A percentile compares a stretch with the other conserved stretches of the same genome.
These are phyloP conservation scores for Emys orbicularis DNA, from an alignment of 2,797 vertebrate genomes.

Conservation along the genomic window DNA sequence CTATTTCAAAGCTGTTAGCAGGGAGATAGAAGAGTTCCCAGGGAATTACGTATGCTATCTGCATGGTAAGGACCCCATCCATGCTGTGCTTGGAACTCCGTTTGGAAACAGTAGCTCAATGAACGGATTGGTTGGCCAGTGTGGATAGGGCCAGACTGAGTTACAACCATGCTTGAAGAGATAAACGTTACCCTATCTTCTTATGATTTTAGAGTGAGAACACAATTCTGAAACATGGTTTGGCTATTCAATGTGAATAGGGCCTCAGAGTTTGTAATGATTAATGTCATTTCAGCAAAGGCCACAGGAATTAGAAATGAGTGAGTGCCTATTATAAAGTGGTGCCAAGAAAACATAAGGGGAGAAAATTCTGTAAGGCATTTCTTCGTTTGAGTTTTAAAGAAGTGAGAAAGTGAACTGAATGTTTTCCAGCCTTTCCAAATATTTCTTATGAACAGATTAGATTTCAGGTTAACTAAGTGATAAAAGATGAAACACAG, in stretches of 20 bases:
- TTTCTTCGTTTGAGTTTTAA: neutral
- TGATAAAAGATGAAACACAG: neutral
- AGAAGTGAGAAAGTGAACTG: neutral
- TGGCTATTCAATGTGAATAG: neutral
- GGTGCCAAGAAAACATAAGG: neutral
- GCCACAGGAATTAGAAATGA: neutral
- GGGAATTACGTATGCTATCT: neutral
- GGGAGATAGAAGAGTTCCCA: neutral
- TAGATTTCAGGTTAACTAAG: constrained; percentile 1
- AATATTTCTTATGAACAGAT: neutral
- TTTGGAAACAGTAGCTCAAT: constrained; percentile 7
- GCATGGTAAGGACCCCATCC: neutral
- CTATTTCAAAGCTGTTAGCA: neutral
- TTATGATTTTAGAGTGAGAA: neutral
- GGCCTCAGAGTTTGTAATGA: neutral
- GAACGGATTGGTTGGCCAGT: neutral
- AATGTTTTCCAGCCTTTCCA: neutral
- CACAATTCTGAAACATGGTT: neutral
- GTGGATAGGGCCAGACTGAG: neutral
- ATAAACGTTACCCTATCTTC: neutral
- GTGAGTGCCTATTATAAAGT: neutral
- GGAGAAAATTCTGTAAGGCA: neutral
- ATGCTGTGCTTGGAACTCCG: neutral
- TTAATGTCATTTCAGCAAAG: neutral
- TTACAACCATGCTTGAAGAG: neutral